Conservation (phyloP, 92 coral and sea anemone genomes). For the Pocillopora grandis region DNA sequence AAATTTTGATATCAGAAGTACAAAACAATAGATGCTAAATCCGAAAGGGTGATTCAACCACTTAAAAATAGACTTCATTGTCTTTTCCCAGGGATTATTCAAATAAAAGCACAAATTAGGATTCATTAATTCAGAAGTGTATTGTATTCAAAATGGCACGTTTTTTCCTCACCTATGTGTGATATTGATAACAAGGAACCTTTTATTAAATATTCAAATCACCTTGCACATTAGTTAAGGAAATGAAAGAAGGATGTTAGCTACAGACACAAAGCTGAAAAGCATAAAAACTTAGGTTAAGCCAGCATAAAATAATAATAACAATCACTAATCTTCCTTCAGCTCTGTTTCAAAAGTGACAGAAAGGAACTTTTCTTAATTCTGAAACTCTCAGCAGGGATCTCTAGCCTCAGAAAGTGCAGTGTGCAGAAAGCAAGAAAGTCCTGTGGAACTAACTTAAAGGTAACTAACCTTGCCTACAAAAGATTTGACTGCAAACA, state of each 20-base stretch:
- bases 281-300: not conserved
- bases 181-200: not conserved
- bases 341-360: not conserved
- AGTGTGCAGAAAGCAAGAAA: constrained; percentile 2
- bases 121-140: constrained; percentile 28
- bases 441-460: not conserved
- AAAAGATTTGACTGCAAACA: not conserved
- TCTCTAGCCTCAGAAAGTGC: not conserved
- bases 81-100: constrained; percentile 23
- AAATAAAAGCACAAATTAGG: constrained; percentile 25
- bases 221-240: not conserved
- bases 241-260: not conserved
- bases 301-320: not conserved
- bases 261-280: not conserved
- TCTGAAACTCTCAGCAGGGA: not conserved
- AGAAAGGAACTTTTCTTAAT: not conserved
- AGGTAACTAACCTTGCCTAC: constrained; percentile 23
- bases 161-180: constrained; percentile 24
- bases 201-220: constrained; percentile 29
- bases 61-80: constrained; percentile 12
- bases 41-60: constrained; percentile 14
- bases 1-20: not conserved
- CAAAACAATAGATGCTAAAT: not conserved
- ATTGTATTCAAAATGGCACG: constrained; percentile 24
- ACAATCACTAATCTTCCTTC: not conserved